These are phyloP conservation scores for Microcebus tavaratra DNA, from an alignment of 2,113 vertebrate genomes.

Conservation along the genomic window DNA sequence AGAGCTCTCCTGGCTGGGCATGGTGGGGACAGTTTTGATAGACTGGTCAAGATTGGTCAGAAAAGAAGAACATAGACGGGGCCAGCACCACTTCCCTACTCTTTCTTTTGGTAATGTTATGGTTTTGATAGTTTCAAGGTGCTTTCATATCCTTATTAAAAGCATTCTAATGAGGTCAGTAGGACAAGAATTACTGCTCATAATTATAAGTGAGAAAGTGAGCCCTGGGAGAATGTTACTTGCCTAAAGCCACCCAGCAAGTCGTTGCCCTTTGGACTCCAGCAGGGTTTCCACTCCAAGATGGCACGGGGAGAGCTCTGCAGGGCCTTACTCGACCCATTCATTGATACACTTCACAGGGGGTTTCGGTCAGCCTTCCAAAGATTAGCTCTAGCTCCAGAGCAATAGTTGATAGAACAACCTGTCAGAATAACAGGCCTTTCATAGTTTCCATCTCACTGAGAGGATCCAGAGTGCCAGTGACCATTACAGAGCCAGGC, in stretches of 20 bases:
- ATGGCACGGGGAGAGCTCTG: not conserved
- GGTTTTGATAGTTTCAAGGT: not conserved
- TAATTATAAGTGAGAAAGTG: not conserved
- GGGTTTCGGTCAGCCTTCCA: too few species aligned
- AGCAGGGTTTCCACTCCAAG: not conserved
- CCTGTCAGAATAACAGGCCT: not conserved
- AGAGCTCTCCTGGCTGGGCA: not conserved
- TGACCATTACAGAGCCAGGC: not conserved
- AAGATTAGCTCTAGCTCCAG: not conserved
- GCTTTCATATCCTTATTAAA: not conserved
- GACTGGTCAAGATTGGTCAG: not conserved
- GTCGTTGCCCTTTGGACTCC: not conserved
- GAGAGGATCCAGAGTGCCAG: not conserved
- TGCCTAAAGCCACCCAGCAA: not conserved
- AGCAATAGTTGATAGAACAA: not conserved
- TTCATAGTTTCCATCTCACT: not conserved
- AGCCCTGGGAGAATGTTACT: not conserved
- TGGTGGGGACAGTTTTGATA: too few species aligned
- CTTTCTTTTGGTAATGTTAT: not conserved
- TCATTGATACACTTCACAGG: not conserved
- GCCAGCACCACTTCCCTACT: not conserved
- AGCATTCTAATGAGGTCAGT: not conserved
- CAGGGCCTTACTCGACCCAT: rapidly evolving
- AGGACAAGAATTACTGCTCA: not conserved
- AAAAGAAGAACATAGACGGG: not conserved